Evolutionary conservation across 2,113 vertebrate genomes (phyloP).

Genomic region (Pelobates fuscus): DNA sequence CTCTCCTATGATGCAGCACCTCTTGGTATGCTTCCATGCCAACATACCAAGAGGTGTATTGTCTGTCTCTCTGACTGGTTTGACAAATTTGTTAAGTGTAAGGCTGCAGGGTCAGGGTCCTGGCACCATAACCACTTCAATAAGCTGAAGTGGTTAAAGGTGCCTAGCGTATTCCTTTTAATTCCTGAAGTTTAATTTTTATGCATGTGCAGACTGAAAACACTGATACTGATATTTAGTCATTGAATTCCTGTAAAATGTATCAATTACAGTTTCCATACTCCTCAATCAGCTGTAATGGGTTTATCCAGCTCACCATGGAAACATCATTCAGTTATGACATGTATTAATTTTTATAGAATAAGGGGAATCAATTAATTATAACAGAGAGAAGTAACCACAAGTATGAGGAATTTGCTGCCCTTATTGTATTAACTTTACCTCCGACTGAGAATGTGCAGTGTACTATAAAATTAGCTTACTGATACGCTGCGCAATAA

Average conservation of each 20-base stretch:
- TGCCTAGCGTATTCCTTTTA: no score
- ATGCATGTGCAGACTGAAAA: no score
- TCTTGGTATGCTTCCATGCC: no score
- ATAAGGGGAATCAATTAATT: constrained; percentile 36
- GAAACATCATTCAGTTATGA: constrained; percentile 25
- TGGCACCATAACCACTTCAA: no score
- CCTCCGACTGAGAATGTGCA: constrained; percentile 16
- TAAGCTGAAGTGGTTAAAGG: no score
- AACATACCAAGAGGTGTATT: no score
- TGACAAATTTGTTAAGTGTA: no score
- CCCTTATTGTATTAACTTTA: constrained; percentile 16
- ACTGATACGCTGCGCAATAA: background rate
- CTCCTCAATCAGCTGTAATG: constrained; percentile 1
- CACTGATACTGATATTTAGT: background rate
- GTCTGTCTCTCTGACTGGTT: no score
- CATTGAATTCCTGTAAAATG: background rate
- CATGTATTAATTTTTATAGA: constrained; percentile 44
- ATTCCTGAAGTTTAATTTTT: no score
- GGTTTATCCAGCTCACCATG: constrained; percentile 12
- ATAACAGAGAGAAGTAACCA: constrained; percentile 15
- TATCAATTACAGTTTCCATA: background rate
- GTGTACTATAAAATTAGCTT: constrained; percentile 26
- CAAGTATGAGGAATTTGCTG: background rate
- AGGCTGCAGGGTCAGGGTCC: no score
- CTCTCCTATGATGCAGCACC: no score